Conservation (phyloP, 2,888 invertebrate genomes). For the Epinotia brunnichana region DNA sequence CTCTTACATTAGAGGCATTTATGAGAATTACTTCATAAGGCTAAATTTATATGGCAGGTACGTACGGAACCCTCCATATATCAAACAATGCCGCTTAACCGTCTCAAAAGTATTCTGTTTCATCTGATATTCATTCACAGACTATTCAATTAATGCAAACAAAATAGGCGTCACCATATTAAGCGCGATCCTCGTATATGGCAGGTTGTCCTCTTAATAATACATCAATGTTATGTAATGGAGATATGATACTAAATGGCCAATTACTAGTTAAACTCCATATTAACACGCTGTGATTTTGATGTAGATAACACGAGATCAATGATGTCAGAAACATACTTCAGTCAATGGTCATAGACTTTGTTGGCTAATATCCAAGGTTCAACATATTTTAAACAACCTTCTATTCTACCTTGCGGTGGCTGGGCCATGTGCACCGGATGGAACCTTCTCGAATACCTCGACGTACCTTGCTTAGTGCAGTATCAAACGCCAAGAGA, state of each 20-base stretch:
- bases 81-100: conserved; percentile 14
- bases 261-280: conserved; percentile 1
- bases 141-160: conserved; percentile 39
- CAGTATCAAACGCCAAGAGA: too few species aligned
- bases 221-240: conserved; percentile 22
- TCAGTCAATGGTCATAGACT: not conserved
- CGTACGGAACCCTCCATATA: conserved; percentile 17
- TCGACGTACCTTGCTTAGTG: too few species aligned
- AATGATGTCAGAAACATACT: not conserved
- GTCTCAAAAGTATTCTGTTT: conserved; percentile 14
- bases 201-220: conserved; percentile 38
- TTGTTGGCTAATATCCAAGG: too few species aligned
- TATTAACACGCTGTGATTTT: conserved; percentile 2
- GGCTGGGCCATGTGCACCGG: too few species aligned
- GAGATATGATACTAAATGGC: conserved; percentile 17
- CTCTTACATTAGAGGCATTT: too few species aligned
- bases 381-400: too few species aligned
- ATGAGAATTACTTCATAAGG: too few species aligned
- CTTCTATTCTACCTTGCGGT: too few species aligned
- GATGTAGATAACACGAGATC: not conserved
- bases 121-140: conserved; percentile 33
- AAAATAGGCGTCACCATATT: conserved; percentile 35
- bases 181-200: conserved; percentile 25
- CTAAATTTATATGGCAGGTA: not conserved
- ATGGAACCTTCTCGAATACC: too few species aligned